Conservation (phyloP, 1,140 invertebrate genomes). For the Dufourea novaeangliae region DNA sequence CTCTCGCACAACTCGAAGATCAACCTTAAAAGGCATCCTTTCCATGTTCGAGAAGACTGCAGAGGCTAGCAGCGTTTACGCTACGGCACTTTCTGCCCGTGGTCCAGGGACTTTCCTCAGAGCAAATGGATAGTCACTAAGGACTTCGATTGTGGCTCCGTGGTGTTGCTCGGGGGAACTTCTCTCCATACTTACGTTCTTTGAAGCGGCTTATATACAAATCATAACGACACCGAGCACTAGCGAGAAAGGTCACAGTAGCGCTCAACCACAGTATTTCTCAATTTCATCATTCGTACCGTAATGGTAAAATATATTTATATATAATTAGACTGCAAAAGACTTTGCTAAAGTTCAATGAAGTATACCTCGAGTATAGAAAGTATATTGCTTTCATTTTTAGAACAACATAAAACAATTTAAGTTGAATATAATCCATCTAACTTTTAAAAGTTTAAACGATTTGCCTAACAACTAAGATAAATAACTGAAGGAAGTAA, state of each 20-base stretch:
- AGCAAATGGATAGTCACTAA: slow-evolving; percentile 66
- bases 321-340: too few species aligned
- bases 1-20: slow-evolving; percentile 66
- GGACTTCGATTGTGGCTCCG: slow-evolving; percentile 70
- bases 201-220: slow-evolving; percentile 14
- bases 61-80: slow-evolving; percentile 62
- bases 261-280: neutral
- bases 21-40: slow-evolving; percentile 62
- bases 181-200: accelerated
- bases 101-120: slow-evolving; percentile 75
- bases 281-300: too few species aligned
- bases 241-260: slow-evolving; percentile 54
- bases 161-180: slow-evolving; percentile 66
- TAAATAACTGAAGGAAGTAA: neutral
- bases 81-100: slow-evolving; percentile 69
- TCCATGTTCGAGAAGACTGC: slow-evolving; percentile 53
- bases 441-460: too few species aligned
- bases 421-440: too few species aligned
- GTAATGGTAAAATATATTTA: too few species aligned
- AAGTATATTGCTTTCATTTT: too few species aligned
- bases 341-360: too few species aligned
- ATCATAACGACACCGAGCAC: neutral
- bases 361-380: too few species aligned
- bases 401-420: too few species aligned
- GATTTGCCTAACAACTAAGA: neutral